A percentile compares a stretch with the other conserved stretches of the same genome.
Conservation (phyloP, 2,113 vertebrate genomes). For the Cyphomyrus discorhynchus region DNA sequence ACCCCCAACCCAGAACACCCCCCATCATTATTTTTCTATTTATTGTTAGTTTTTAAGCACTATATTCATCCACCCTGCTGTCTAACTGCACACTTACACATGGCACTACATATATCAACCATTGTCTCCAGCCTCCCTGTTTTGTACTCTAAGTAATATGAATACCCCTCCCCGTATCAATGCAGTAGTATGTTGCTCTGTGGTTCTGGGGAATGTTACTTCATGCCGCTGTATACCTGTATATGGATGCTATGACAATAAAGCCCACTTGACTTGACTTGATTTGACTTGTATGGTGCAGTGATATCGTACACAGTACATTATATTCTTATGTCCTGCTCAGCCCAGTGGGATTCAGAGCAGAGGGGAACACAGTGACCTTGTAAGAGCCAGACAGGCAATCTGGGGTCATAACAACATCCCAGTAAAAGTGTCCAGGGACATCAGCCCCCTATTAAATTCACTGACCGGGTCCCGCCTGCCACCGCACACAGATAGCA, state of each 20-base stretch:
- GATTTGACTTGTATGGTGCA: not conserved
- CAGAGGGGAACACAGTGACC: not conserved
- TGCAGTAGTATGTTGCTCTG: not conserved
- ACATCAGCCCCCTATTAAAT: not conserved
- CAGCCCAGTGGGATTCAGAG: not conserved
- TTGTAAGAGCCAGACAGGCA: not conserved
- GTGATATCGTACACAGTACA: not conserved
- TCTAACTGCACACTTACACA: not conserved
- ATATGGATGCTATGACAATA: not conserved
- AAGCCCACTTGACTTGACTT: not conserved
- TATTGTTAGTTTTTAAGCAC: not conserved
- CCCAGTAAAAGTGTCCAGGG: not conserved
- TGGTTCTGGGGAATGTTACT: not conserved
- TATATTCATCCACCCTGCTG: not conserved
- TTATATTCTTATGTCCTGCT: not conserved
- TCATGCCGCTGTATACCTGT: not conserved
- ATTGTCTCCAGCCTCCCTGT: not conserved
- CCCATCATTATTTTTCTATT: not conserved
- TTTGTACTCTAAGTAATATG: not conserved
- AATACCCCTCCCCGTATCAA: not conserved
- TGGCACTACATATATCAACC: not conserved
- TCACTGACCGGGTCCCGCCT: not conserved
- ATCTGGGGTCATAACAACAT: conserved; percentile 8
- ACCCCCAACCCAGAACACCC: not conserved
- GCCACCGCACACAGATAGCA: not conserved